A percentile compares a stretch with the other conserved stretches of the same genome.
These are phyloP conservation scores for Centropristis striata DNA, from an alignment of 2,113 vertebrate species.

Conservation along the genomic window DNA sequence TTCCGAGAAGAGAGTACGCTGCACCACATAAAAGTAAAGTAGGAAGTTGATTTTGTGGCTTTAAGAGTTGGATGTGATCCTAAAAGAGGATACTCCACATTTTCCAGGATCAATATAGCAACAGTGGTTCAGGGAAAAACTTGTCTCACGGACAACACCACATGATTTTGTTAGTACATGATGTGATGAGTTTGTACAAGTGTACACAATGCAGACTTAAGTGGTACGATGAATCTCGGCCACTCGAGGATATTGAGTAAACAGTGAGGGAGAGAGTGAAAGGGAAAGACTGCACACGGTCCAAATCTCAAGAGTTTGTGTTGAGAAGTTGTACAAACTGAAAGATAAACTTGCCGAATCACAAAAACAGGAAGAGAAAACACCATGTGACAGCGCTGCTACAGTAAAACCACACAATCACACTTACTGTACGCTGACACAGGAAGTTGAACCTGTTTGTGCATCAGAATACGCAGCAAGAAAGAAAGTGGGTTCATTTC, in stretches of 20 bases:
- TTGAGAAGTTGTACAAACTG: not conserved
- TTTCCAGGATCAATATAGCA: not conserved
- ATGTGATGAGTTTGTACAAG: conserved; percentile 11
- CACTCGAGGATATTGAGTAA: not conserved
- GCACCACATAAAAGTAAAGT: not conserved
- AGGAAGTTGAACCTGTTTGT: conserved; percentile 11
- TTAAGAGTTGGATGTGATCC: not conserved
- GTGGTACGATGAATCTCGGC: not conserved
- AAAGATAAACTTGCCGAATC: not conserved
- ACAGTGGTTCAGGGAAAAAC: not conserved
- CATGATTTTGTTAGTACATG: not conserved
- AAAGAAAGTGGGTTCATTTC: too few species aligned
- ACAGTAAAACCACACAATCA: conserved; percentile 23
- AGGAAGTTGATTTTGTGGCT: conserved; percentile 25
- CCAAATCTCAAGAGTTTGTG: not conserved
- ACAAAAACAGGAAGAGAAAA: not conserved
- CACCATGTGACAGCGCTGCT: not conserved
- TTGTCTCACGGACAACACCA: not conserved
- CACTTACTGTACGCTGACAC: not conserved
- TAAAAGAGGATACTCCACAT: conserved; percentile 2
- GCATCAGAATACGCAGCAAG: too few species aligned
- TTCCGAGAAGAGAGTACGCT: not conserved
- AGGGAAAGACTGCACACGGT: not conserved
- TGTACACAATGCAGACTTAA: not conserved
- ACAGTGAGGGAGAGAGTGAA: not conserved